These are phyloP conservation scores for Hippocampus zosterae DNA, from an alignment of 2,113 vertebrate species.

Conservation along the genomic window DNA sequence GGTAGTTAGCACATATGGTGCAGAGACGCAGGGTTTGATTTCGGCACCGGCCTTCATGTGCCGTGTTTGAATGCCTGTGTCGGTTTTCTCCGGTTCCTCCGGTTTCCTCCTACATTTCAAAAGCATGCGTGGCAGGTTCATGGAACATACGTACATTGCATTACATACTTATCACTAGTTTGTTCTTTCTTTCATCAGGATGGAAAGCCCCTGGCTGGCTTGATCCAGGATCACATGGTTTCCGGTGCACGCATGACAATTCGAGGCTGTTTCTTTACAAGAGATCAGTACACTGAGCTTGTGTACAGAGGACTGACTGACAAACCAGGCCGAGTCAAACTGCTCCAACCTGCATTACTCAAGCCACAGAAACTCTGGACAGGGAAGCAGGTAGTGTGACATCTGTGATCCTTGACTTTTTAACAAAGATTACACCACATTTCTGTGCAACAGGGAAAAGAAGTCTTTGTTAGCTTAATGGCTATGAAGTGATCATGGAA, in stretches of 20 bases:
- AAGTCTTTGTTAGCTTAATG: neutral
- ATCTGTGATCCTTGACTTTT: neutral
- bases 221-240: conserved; percentile 98
- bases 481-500: neutral
- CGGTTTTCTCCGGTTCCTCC: too few species aligned
- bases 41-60: too few species aligned
- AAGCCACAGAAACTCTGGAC: conserved; percentile 89
- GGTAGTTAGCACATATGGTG: too few species aligned
- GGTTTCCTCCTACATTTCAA: too few species aligned
- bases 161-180: neutral
- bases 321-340: conserved; percentile 78
- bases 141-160: too few species aligned
- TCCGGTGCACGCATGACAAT: conserved; percentile 92
- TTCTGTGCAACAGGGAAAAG: too few species aligned
- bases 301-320: conserved; percentile 92
- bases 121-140: too few species aligned
- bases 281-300: conserved; percentile 88
- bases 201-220: conserved; percentile 88
- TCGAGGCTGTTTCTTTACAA: conserved; percentile 85
- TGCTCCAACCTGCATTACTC: conserved; percentile 81
- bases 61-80: too few species aligned
- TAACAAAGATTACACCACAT: neutral
- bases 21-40: too few species aligned
- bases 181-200: conserved; percentile 71
- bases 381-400: conserved; percentile 86